Base-by-base conservation (phyloP, 2,113 vertebrate species). In the Eublepharis macularius region DNA sequence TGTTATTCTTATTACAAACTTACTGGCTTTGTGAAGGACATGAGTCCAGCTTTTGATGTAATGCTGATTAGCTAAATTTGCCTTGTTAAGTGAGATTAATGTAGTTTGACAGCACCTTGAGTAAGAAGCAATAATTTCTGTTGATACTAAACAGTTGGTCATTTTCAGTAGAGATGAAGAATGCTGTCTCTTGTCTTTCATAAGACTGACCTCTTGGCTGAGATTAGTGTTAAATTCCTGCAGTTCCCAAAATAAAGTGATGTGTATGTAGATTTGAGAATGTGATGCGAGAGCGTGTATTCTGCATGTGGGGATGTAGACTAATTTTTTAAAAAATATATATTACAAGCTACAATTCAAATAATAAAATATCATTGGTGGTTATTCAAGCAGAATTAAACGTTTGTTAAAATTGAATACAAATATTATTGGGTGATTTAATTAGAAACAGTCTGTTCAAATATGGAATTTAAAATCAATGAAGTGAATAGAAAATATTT, bases 81-180 rank as follows among this genome's bases (percentile, higher is more conserved):
- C 86, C 80, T 88, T 74, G 54, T 70, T 89, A 66, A 43, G 79
- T 91, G 85, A 90, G 73, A 87, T 69, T 94, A 87, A 93, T 7
- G 4, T 83, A 80, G 57, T 90, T 91, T 93, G 90, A 93, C 90
- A 91, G 87, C 76, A 90, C 72, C 80, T 92, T 90, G 88, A 93
- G 92, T 93, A 91, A 82, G 88, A 91, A 90, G 86, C 24, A 47
- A 76, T 94, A 80, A 88, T 91, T 92, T 92, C 87, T 95, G 94
- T 94, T 95, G 94, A 94, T 88, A 95, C 93, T 95, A 95, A 95
- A 94, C 89, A 95, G 88, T 95, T 93, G 86, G 76, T 89, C 93
- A 93, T 86, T 94, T 94, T 91, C 90, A 92, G 89, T 81, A 86
- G 85, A 81, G 82, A 81, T 69, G 45, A 19, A 74, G 70, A 89